A percentile compares a stretch with the other conserved stretches of the same genome.
Conservation (phyloP, 2,888 invertebrate species). For the Ochlodes sylvanus region DNA sequence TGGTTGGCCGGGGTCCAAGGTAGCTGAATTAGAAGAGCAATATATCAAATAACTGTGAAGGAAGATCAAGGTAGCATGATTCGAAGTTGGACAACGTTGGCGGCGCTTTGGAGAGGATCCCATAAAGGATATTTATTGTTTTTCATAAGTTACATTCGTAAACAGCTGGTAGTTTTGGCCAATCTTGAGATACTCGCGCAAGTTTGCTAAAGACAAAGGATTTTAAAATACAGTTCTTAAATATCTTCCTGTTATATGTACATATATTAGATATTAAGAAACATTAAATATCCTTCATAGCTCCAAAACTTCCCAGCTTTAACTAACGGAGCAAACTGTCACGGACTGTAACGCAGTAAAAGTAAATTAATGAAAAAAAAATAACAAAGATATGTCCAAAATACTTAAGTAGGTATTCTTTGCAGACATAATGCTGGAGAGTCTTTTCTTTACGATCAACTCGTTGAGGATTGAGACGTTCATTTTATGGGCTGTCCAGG, state of each 20-base stretch:
- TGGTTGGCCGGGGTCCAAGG: slow-evolving; percentile 49
- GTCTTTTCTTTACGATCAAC: no score
- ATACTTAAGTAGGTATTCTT: no score
- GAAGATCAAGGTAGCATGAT: slow-evolving; percentile 46
- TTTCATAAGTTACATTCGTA: slow-evolving; percentile 23
- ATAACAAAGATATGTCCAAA: no score
- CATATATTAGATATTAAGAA: no score
- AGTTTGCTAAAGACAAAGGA: not conserved
- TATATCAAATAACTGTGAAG: slow-evolving; percentile 48
- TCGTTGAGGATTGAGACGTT: no score
- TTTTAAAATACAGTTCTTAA: not conserved
- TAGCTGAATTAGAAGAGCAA: slow-evolving; percentile 51
- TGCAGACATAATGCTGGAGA: no score
- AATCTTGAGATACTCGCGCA: not conserved
- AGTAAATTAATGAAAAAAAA: no score
- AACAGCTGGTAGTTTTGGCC: slow-evolving; percentile 24
- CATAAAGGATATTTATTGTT: slow-evolving; percentile 35
- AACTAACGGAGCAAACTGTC: no score
- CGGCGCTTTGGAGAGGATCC: slow-evolving; percentile 24
- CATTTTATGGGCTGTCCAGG: no score
- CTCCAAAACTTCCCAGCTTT: no score
- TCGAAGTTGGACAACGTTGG: slow-evolving; percentile 39
- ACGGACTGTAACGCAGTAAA: no score
- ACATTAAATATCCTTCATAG: no score
- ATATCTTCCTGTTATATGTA: not conserved